A percentile compares a stretch with the other conserved stretches of the same genome.
Conservation (phyloP, 2,113 vertebrate species). For the Rhinoderma darwinii region DNA sequence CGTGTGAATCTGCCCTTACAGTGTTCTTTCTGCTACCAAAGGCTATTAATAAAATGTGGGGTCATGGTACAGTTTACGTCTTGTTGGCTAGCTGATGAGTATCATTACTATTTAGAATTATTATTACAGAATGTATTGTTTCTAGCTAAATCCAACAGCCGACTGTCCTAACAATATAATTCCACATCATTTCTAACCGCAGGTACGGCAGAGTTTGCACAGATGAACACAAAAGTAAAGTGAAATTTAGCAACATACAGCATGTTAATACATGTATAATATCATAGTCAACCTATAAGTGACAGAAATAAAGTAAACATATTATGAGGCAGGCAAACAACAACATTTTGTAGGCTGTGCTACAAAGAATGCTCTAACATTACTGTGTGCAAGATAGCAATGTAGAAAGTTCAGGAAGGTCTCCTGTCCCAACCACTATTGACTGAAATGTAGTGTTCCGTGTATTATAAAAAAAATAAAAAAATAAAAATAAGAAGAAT, state of each 20-base stretch:
- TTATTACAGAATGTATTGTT: constrained; percentile 17
- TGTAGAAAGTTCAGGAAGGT: too few species aligned
- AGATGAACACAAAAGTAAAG: not conserved
- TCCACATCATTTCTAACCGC: not conserved
- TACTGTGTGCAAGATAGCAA: too few species aligned
- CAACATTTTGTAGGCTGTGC: too few species aligned
- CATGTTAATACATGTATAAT: not conserved
- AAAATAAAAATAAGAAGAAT: too few species aligned
- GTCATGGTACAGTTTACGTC: not conserved
- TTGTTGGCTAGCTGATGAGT: not conserved
- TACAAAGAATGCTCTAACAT: too few species aligned
- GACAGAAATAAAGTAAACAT: too few species aligned
- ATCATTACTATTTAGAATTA: not conserved
- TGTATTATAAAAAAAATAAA: too few species aligned
- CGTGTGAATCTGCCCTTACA: too few species aligned
- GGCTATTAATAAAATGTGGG: not conserved
- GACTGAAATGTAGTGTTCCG: too few species aligned
- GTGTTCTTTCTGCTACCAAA: not conserved
- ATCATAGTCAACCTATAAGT: not conserved
- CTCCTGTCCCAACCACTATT: too few species aligned
- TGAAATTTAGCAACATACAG: too few species aligned
- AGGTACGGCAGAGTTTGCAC: not conserved
- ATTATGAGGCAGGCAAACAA: too few species aligned
- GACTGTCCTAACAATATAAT: constrained; percentile 14
- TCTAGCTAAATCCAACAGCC: not conserved